Evolutionary conservation across 2,113 vertebrate species (phyloP), one percentile per base, ranked within the genome.

Genomic region (Cyprinodon variegatus): DNA sequence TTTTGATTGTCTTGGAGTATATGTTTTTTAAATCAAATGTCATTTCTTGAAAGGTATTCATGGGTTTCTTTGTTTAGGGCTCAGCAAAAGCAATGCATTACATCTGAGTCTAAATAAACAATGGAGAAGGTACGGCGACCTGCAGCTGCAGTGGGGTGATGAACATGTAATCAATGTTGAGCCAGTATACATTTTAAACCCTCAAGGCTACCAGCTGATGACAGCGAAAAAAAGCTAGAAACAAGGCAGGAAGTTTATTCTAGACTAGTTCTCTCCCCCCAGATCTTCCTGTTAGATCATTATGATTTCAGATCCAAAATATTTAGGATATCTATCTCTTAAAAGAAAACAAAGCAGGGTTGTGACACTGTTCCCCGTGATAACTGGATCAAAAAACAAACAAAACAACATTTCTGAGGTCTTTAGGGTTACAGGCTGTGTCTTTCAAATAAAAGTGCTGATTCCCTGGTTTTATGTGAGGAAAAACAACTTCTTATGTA

Each of bases 381-480:
- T 85, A 88, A 89, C 45, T 86, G 85, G 85, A 79, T 90, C 87
- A 88, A 11, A 43, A 53, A 66, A 48, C 61, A 68, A 67, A 48
- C 40, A 38, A 69, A 48, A 64, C 66, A 67, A 48, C 45, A 38
- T 37, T 70, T 71, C 66, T 45, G 13, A 29, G 39, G 62, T 59
- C 70, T 77, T 61, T 22, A 57, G 70, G 74, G 13, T 48, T 53
- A 60, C 11, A 46, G 17, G 17, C 17, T 53, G 17, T 4, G 8
- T 57, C 50, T 57, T 57, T 9, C n/a, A 20, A 57, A 57, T 29
- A 29, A 57, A 57, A n/a, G 2, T 9, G 1, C 8, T 57, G 50
- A 57, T 57, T 57, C 50, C n/a, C 20, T 9, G 46, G 8, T 37
- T 4, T 68, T 72, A 12, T 43, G 6, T 68, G 0, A 3, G 40